Evolutionary conservation across 2,113 vertebrate genomes (phyloP).

Genomic region (Otolemur garnettii): DNA sequence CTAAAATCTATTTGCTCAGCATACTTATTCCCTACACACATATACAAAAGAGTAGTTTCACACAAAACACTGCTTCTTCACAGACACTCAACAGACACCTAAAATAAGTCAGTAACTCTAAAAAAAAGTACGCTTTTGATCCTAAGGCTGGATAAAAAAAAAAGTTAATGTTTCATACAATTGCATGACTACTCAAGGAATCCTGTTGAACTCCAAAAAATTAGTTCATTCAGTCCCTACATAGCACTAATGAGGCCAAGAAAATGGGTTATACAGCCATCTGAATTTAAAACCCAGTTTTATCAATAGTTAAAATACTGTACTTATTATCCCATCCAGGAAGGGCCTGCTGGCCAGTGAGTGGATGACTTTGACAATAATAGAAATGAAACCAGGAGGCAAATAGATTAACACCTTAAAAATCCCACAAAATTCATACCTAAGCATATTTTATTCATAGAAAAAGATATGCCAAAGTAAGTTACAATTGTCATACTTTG

Average conservation of each 20-base stretch:
- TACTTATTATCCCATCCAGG: not conserved
- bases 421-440: not conserved
- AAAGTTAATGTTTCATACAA: conserved; percentile 12
- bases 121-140: not conserved
- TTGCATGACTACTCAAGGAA: not conserved
- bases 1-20: conserved; percentile 52
- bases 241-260: not conserved
- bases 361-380: not conserved
- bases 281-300: not conserved
- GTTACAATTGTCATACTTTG: not conserved
- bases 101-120: conserved; percentile 25
- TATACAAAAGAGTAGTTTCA: conserved; percentile 18
- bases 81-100: not conserved
- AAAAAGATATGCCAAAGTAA: conserved; percentile 38
- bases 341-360: not conserved
- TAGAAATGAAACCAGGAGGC: not conserved
- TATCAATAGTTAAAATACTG: not conserved
- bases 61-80: not conserved
- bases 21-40: not conserved
- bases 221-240: not conserved
- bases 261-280: not conserved
- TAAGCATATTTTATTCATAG: conserved; percentile 24
- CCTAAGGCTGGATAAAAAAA: not conserved
- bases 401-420: not conserved
- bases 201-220: not conserved